Conservation (phyloP, 2,797 vertebrate species). For the Lithobates sylvaticus region DNA sequence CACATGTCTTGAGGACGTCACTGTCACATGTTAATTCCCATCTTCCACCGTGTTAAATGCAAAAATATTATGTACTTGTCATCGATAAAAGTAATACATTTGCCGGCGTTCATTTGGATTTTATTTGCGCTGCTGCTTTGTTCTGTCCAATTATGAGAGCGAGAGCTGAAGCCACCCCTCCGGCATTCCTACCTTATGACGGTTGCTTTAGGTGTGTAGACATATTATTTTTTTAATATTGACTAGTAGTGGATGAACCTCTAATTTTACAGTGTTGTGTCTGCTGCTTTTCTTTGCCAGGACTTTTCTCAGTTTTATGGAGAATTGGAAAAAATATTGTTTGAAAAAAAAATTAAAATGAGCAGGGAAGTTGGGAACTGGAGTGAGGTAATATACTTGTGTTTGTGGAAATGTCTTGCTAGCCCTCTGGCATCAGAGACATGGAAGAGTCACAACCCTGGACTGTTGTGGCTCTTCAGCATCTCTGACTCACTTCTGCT, state of each 20-base stretch:
- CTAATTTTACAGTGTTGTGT: background rate
- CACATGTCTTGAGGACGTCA: too few relatives aligned
- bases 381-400: constrained; percentile 27
- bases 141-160: too few relatives aligned
- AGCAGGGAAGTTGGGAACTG: constrained; percentile 11
- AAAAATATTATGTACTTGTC: too few relatives aligned
- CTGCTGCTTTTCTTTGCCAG: background rate
- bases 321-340: background rate
- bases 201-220: background rate
- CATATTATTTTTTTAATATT: background rate
- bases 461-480: constrained; percentile 19
- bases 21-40: too few relatives aligned
- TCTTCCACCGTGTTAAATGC: too few relatives aligned
- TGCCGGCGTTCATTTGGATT: too few relatives aligned
- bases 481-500: constrained; percentile 52
- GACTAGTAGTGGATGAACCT: background rate
- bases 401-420: constrained; percentile 52
- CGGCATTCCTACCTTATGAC: background rate
- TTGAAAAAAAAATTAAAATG: background rate
- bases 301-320: background rate
- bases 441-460: constrained; percentile 38
- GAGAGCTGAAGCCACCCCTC: too few relatives aligned
- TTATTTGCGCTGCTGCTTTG: too few relatives aligned
- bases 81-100: too few relatives aligned
- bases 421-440: constrained; percentile 31